phyloP scores from a whole-genome alignment of 2,888 invertebrate genomes.

The Heteromurus nitidus region DNA sequence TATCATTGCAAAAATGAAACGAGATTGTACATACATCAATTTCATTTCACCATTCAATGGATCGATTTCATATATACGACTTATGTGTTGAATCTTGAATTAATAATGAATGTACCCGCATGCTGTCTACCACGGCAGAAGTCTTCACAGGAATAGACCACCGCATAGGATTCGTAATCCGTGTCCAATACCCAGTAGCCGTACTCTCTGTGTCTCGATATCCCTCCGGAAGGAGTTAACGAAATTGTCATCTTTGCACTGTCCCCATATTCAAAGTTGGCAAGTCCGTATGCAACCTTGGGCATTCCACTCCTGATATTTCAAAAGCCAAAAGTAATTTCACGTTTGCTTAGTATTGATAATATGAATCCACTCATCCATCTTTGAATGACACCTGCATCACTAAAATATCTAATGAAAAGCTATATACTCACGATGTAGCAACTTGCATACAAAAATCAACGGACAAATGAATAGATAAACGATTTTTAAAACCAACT shows the following conservation, averaged over 20 bases:
- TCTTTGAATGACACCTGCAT: no score
- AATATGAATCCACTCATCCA: no score
- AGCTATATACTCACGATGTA: no score
- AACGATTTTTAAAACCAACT: no score
- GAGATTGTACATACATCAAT: no score
- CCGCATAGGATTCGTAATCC: conserved; percentile 73
- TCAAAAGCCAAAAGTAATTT: no score
- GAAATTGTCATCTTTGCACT: conserved; percentile 72
- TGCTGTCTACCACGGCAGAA: conserved; percentile 73
- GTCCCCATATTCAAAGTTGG: conserved; percentile 73
- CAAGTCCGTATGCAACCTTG: conserved; percentile 72
- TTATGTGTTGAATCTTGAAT: no score
- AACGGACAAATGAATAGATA: no score
- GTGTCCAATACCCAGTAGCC: conserved; percentile 73
- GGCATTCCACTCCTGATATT: conserved; percentile 74
- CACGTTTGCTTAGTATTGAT: no score
- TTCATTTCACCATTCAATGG: no score
- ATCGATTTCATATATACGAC: not conserved
- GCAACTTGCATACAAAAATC: no score
- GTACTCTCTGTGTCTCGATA: conserved; percentile 68
- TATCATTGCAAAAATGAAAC: conserved; percentile 38
- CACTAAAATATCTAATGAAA: no score
- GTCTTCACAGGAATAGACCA: conserved; percentile 73
- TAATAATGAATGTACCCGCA: conserved; percentile 67
- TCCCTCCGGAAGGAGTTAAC: conserved; percentile 69